Percentiles rank a stretch among this genome's conserved stretches.
phyloP scores from a whole-genome alignment of 2,888 invertebrate genomes.

The Thecocarcelia acutangulata region DNA sequence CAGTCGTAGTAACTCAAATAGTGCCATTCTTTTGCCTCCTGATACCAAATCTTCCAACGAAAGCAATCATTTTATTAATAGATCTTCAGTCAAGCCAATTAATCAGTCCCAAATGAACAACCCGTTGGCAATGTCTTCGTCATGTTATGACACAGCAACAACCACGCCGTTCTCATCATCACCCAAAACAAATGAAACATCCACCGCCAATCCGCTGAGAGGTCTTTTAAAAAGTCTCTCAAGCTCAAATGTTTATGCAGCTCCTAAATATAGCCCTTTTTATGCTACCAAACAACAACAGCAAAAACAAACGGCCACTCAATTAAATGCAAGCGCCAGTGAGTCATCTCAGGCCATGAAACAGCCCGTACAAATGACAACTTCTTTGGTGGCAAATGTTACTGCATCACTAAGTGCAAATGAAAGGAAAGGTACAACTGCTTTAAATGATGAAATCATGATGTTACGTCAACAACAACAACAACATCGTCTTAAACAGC shows the following conservation, averaged over 20 bases:
- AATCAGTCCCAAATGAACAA: conserved; percentile 44
- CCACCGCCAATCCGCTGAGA: conserved; percentile 58
- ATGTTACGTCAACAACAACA: conserved; percentile 64
- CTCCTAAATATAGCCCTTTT: conserved; percentile 74
- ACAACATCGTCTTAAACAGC: conserved; percentile 51
- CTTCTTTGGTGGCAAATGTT: conserved; percentile 67
- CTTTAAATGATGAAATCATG: conserved; percentile 71
- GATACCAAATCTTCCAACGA: conserved; percentile 62
- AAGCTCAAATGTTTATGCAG: conserved; percentile 79
- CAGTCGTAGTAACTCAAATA: conserved; percentile 80
- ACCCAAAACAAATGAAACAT: conserved; percentile 47
- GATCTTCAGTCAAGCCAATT: conserved; percentile 33
- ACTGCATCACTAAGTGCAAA: conserved; percentile 39
- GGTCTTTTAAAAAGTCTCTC: conserved; percentile 80
- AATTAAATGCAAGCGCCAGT: conserved; percentile 3
- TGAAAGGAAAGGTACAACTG: conserved; percentile 55
- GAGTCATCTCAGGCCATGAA: conserved; percentile 38
- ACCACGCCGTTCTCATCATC: conserved; percentile 53
- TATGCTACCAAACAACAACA: conserved; percentile 68
- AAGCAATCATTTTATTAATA: conserved; percentile 48
- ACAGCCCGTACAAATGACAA: conserved; percentile 67
- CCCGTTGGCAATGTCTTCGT: conserved; percentile 56
- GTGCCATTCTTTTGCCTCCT: conserved; percentile 76
- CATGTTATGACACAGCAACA: conserved; percentile 56
- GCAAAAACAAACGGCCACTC: conserved; percentile 24